Base-by-base conservation (phyloP, 2,113 vertebrate genomes). In the Morone saxatilis region DNA sequence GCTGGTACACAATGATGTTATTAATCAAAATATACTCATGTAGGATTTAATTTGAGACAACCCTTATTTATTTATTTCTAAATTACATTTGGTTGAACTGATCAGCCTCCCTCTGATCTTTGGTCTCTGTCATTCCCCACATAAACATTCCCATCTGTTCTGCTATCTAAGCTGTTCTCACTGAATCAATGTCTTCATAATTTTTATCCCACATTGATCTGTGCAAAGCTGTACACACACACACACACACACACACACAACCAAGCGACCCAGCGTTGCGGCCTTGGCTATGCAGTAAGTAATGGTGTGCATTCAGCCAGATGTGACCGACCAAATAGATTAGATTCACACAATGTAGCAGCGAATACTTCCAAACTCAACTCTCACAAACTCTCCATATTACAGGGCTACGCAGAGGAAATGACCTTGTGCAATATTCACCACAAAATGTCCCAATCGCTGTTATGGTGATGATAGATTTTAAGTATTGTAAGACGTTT, bases 391-490 rank as follows among this genome's bases (percentile, higher is more conserved):
- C 63, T 48, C 22, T 13, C 1, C 7, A 3, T 20, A 43, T 54
- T 17, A 45, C 13, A 31, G 13, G 20, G 45, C 59, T 5, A 16
- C 40, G 22, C 2, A 22, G 53, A 73, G 77, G 80, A 89, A 84
- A 71, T 65, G 0, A 38, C 14, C 2, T 70, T 67, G 61, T 48
- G 83, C 66, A 78, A 86, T 31, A 76, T 17, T 61, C n/a, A 76
- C 60, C 20, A 54, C 36, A 31, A 61, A 78, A 51, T 69, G 43
- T 78, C 80, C 65, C 17, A 57, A 66, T n/a, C 1, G 1, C 6
- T 0, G 25, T 17, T 4, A 53, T 3, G 16, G 31, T 41, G 14
- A 36, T 31, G 19, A 57, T 36, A 43, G 8, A 25, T 20, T 63
- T 65, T 3, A 38, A 63, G 13, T 40, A 22, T 6, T 1, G 50